Evolutionary conservation across 2,113 vertebrate genomes (phyloP).

Genomic region (Corythornis cristatus): DNA sequence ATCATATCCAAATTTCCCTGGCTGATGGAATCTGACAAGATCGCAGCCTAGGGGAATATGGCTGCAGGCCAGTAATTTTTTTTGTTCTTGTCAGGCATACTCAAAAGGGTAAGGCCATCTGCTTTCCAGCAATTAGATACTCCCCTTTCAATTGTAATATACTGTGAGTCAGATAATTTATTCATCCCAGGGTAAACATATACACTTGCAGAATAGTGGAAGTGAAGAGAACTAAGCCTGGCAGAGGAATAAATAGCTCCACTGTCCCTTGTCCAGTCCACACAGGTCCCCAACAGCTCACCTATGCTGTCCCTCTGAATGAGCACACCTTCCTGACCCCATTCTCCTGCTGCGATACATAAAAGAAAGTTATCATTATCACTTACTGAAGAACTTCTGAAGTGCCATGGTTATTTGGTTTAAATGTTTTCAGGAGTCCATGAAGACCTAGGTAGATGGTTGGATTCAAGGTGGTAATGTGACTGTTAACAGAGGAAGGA

Average conservation of each 20-base stretch:
- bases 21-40: constrained; percentile 58
- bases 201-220: not conserved
- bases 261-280: not conserved
- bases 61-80: constrained; percentile 33
- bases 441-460: not conserved
- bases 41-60: not conserved
- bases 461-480: not conserved
- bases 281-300: not conserved
- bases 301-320: not conserved
- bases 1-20: constrained; percentile 6
- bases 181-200: constrained; percentile 43
- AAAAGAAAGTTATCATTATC: not conserved
- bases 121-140: constrained; percentile 62
- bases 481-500: not conserved
- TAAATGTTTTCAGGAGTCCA: not conserved
- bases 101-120: constrained; percentile 61
- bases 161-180: constrained; percentile 49
- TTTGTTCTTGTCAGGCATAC: constrained; percentile 53
- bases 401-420: not conserved
- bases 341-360: not conserved
- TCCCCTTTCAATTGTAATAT: constrained; percentile 58
- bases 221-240: constrained; percentile 1
- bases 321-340: fast-evolving
- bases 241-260: constrained; percentile 42
- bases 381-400: not conserved